Percentiles rank a stretch among this genome's conserved stretches.
Conservation (phyloP, 2,113 vertebrate genomes). For the Castor canadensis region DNA sequence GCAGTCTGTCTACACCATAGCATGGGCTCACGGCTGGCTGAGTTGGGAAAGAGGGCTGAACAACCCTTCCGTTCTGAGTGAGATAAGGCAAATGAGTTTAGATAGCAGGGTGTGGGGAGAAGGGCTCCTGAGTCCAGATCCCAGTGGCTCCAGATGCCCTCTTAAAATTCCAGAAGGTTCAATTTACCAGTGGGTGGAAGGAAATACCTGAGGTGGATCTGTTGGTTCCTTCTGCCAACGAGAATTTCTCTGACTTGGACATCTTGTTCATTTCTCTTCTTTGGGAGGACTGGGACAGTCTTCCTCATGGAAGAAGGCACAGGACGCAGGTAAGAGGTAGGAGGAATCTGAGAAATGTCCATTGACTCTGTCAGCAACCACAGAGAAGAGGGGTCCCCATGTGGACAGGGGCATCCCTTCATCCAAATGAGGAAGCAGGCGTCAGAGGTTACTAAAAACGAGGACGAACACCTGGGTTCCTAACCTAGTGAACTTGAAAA, state of each 20-base stretch:
- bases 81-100: not conserved
- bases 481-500: not conserved
- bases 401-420: not conserved
- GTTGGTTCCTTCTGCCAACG: not conserved
- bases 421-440: not conserved
- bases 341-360: not conserved
- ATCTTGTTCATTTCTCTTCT: not conserved
- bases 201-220: not conserved
- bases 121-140: not conserved
- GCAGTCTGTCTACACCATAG: not conserved
- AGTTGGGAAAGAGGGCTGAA: not conserved
- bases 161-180: conserved; percentile 19
- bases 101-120: not conserved
- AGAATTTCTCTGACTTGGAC: not conserved
- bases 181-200: not conserved
- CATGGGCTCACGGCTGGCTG: not conserved
- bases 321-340: not conserved
- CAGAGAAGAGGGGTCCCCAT: not conserved
- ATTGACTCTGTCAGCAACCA: not conserved
- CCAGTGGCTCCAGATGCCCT: not conserved
- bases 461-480: not conserved
- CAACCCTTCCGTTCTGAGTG: not conserved
- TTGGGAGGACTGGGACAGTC: not conserved
- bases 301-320: not conserved
- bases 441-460: not conserved